Conservation (phyloP, 2,113 vertebrate species). For the Rhynchopsitta pachyrhyncha region DNA sequence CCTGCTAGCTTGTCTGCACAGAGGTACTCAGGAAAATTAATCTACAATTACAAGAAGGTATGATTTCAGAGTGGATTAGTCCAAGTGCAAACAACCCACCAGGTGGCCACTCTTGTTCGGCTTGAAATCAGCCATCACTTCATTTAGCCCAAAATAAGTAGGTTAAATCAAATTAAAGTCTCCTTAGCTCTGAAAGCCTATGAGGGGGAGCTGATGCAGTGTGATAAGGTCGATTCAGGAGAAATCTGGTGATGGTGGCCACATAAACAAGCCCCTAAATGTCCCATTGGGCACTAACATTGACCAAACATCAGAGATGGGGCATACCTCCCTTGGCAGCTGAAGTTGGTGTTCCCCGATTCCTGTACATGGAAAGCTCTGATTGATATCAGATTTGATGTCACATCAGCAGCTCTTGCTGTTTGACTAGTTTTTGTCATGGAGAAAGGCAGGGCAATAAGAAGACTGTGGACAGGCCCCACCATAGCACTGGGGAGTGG, state of each 20-base stretch:
- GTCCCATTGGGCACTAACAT: accelerated
- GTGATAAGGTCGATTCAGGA: background rate
- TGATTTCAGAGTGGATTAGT: constrained; percentile 44
- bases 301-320: background rate
- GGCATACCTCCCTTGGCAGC: background rate
- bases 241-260: background rate
- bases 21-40: constrained; percentile 17
- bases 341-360: background rate
- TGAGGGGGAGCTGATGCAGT: background rate
- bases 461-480: background rate
- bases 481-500: background rate
- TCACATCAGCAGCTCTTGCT: background rate
- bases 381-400: background rate
- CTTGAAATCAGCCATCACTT: constrained; percentile 8
- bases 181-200: background rate
- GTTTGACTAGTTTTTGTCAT: background rate
- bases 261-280: background rate
- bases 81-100: constrained; percentile 28
- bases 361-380: background rate
- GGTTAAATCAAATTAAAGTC: constrained; percentile 12
- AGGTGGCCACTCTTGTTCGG: background rate
- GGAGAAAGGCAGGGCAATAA: background rate
- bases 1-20: constrained; percentile 16
- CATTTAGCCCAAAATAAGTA: constrained; percentile 13
- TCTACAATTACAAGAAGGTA: constrained; percentile 34